Percentiles rank a stretch among this genome's conserved stretches.
These are phyloP conservation scores for Temnothorax nylanderi DNA, from an alignment of 1,140 invertebrate species.

Conservation along the genomic window DNA sequence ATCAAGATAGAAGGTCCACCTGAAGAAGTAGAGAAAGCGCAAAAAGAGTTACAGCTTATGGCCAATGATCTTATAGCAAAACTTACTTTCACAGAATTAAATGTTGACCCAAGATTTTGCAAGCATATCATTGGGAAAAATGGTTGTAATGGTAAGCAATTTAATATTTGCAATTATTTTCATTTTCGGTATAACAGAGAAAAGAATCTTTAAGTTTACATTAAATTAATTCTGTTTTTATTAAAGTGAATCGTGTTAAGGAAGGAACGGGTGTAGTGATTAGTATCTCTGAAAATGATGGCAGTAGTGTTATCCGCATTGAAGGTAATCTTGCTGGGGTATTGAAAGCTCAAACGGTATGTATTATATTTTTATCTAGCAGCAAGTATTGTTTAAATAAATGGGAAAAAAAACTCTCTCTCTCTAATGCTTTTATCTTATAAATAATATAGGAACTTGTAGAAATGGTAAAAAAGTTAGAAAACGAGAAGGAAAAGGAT, in stretches of 20 bases:
- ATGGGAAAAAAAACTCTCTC: not conserved
- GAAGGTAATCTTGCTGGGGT: constrained; percentile 97
- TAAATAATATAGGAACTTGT: constrained; percentile 88
- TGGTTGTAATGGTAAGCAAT: constrained; percentile 92
- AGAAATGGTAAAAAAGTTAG: constrained; percentile 94
- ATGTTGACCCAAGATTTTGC: constrained; percentile 95
- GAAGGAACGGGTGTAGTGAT: constrained; percentile 96
- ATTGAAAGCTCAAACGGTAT: constrained; percentile 90
- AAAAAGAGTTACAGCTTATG: constrained; percentile 91
- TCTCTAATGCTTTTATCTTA: constrained; percentile 42
- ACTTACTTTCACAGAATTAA: constrained; percentile 92
- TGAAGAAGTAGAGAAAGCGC: constrained; percentile 96
- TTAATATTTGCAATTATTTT: constrained; percentile 8
- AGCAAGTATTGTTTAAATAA: not conserved
- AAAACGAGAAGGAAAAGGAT: constrained; percentile 98
- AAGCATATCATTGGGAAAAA: constrained; percentile 99
- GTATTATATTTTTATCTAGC: constrained; percentile 47
- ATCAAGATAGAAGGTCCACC: constrained; percentile 98
- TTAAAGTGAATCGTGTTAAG: constrained; percentile 94
- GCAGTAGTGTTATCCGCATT: constrained; percentile 94
- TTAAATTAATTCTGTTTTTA: constrained; percentile 45
- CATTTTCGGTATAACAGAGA: not conserved
- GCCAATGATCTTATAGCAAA: constrained; percentile 93
- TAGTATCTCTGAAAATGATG: constrained; percentile 95
- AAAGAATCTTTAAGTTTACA: constrained; percentile 16